Evolutionary conservation across 2,888 invertebrate genomes (phyloP), one percentile per base, ranked within the genome.

Genomic region (Drosophila birchii): DNA sequence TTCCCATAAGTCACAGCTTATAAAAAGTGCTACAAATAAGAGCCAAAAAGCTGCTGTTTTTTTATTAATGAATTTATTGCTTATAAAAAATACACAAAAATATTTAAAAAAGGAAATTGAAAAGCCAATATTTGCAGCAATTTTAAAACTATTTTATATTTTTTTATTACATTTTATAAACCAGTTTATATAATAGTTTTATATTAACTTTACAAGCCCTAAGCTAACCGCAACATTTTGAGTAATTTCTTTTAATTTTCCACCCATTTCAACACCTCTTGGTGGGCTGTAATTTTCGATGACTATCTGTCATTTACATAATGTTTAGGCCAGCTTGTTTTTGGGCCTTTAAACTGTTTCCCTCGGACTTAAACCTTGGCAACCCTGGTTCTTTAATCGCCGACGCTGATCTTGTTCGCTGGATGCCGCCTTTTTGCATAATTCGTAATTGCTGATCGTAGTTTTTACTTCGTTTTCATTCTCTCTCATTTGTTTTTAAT

Each of bases 401-500:
- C 44, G 70, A 34, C 57, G 66, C 57, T 85, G 59, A 87, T 87
- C 82, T 87, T 87, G 86, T 87, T 72, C 86, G 72, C 71, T 86
- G 74, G 86, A 80, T 86, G 71, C 68, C 51, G 61, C 20, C 54
- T 54, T 39, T 85, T 81, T 88, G 86, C 83, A 83, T 83, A 83
- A 80, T 80, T 76, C 57, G 41, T 70, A 76, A 70, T 76, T 78
- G 55, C 63, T 32, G 53, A 51, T 51, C 55, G 71, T 20, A 45
- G 60, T 41, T 47, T 39, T 55, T 66, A 43, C 14, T 29, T 16
- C 47, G 5, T 29, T 18, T 38, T 32, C 39, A 51, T 34, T 16
- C 60, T 45, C 43, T 58, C 56, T 41, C 86, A 83, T 56, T 68
- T 47, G 70, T 41, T 78, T 76, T 58, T 75, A 83, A 83, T 73